phyloP scores from a whole-genome alignment of 2,113 vertebrate species.

The Melanocharis versteri region DNA sequence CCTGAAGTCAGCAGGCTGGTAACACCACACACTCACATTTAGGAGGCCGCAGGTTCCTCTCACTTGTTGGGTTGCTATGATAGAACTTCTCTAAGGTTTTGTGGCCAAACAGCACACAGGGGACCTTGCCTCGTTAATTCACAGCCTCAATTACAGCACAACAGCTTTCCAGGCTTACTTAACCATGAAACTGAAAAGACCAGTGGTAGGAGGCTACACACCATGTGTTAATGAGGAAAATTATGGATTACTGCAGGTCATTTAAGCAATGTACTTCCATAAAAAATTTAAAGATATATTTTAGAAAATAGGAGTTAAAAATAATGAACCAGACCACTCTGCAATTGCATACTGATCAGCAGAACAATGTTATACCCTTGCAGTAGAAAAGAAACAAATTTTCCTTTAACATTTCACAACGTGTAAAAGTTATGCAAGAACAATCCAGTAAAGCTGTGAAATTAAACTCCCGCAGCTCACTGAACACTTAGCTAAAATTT shows the following conservation, averaged over 20 bases:
- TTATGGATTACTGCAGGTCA: not conserved
- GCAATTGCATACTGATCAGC: not conserved
- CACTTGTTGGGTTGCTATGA: fast-evolving
- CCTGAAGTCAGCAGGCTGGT: not conserved
- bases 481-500: not conserved
- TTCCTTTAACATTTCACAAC: not conserved
- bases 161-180: not conserved
- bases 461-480: not conserved
- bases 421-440: not conserved
- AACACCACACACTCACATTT: not conserved
- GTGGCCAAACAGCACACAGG: not conserved
- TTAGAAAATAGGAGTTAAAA: not conserved
- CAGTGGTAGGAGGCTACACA: not conserved
- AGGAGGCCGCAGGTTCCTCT: not conserved
- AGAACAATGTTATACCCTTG: not conserved
- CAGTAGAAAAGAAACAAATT: not conserved
- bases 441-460: not conserved
- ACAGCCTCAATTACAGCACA: not conserved
- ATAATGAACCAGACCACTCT: not conserved
- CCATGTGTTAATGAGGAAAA: not conserved
- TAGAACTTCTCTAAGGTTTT: not conserved
- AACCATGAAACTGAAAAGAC: not conserved
- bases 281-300: not conserved
- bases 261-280: not conserved
- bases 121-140: not conserved